Percentiles rank a stretch among this genome's conserved stretches.
Evolutionary conservation across 2,113 vertebrate genomes (phyloP).

Genomic region (Benitochromis conjunctus): DNA sequence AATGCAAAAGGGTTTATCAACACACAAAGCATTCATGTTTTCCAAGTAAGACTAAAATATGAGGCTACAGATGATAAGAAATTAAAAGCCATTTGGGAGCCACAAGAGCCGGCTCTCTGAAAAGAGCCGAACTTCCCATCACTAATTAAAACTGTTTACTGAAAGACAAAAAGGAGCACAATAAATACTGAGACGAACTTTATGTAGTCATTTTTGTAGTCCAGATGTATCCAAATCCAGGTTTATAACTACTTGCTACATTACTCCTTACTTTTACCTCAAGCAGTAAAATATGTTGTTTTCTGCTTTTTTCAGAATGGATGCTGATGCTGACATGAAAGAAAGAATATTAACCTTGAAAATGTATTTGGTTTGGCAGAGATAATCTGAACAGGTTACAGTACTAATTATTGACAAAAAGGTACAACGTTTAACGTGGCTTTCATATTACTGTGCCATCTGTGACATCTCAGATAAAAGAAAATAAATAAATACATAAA

Average conservation of each 20-base stretch:
- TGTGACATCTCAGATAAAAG: not conserved
- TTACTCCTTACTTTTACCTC: not conserved
- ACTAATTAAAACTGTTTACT: too few species aligned
- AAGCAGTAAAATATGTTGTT: not conserved
- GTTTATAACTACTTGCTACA: not conserved
- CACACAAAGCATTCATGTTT: too few species aligned
- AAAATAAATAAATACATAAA: not conserved
- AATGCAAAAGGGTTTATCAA: too few species aligned
- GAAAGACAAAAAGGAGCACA: not conserved
- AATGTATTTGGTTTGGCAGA: not conserved
- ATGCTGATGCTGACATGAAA: not conserved
- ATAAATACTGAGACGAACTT: not conserved
- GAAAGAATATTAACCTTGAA: not conserved
- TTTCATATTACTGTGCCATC: not conserved
- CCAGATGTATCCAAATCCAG: not conserved
- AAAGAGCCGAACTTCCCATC: too few species aligned
- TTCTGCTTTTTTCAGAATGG: not conserved
- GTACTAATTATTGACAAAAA: not conserved
- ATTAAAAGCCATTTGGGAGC: too few species aligned
- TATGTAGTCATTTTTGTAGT: not conserved
- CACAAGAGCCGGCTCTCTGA: too few species aligned
- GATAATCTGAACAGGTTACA: not conserved
- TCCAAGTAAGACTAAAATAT: too few species aligned
- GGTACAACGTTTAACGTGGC: not conserved
- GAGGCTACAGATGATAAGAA: too few species aligned